Evolutionary conservation across 2,888 invertebrate species (phyloP).

Genomic region (Tiphia femorata): DNA sequence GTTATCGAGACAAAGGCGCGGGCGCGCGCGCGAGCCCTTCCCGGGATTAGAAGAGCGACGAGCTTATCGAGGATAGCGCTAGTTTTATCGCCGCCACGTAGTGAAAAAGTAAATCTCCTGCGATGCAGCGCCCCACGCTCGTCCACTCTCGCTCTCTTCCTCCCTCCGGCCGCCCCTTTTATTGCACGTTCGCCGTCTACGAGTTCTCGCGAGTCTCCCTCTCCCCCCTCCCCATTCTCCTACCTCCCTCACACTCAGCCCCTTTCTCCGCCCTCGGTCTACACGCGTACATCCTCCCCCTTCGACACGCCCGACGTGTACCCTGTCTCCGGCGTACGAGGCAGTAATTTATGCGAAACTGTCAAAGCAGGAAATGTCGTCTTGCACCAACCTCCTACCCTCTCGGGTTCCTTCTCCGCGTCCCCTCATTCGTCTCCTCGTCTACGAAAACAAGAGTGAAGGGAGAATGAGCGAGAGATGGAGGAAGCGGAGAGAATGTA

Average conservation of each 20-base stretch:
- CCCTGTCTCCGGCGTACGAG: background rate
- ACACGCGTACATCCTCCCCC: slow-evolving; percentile 9
- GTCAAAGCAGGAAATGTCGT: slow-evolving; percentile 24
- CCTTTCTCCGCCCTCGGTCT: background rate
- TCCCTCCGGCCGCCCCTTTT: background rate
- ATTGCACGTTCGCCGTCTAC: background rate
- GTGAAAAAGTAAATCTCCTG: slow-evolving; percentile 20
- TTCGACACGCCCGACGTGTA: slow-evolving; percentile 4
- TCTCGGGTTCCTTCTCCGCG: background rate
- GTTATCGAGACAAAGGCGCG: slow-evolving; percentile 24
- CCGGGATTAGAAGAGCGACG: slow-evolving; percentile 19
- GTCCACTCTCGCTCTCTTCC: background rate
- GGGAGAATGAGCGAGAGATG: background rate
- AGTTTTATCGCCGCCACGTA: slow-evolving; percentile 17
- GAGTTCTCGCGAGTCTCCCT: background rate
- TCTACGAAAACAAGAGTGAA: slow-evolving; percentile 13
- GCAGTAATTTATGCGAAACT: slow-evolving; percentile 28
- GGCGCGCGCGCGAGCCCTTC: too few relatives aligned
- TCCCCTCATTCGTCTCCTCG: background rate
- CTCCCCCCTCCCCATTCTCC: background rate
- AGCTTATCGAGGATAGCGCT: slow-evolving; percentile 14
- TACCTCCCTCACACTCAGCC: background rate
- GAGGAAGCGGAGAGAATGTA: background rate
- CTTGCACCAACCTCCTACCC: background rate
- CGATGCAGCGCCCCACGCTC: slow-evolving; percentile 9